Percentiles rank a stretch among this genome's conserved stretches.
Conservation (phyloP, 2,113 vertebrate species). For the Sorex araneus region DNA sequence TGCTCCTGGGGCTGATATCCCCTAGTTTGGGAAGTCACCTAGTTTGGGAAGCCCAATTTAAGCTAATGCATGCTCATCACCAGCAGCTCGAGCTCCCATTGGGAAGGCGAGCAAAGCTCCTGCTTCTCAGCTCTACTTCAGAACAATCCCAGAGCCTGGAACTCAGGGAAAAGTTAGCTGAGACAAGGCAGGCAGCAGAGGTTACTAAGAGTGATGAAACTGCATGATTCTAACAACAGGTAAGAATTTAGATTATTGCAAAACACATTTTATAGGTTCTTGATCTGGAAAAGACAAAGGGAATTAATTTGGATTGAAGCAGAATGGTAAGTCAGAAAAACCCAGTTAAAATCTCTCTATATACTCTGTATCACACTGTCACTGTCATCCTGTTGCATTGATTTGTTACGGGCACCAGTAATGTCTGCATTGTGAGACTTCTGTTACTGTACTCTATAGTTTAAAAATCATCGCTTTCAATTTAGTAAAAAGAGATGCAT, state of each 20-base stretch:
- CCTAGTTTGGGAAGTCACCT: too few species aligned
- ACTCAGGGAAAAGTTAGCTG: not conserved
- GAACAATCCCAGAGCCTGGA: not conserved
- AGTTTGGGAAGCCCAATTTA: too few species aligned
- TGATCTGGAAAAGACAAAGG: not conserved
- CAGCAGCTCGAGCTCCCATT: not conserved
- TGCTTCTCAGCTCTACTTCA: conserved; percentile 3
- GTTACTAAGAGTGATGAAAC: not conserved
- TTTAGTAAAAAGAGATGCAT: not conserved
- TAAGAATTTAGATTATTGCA: not conserved
- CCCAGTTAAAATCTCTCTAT: not conserved
- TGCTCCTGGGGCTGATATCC: too few species aligned
- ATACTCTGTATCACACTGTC: too few species aligned
- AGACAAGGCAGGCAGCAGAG: not conserved
- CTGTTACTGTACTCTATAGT: too few species aligned
- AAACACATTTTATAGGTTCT: conserved; percentile 44
- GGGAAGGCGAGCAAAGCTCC: not conserved
- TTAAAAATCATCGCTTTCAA: conserved; percentile 23
- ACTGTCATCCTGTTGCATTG: too few species aligned
- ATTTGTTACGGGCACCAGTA: too few species aligned
- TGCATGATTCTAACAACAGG: not conserved
- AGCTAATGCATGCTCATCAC: not conserved
- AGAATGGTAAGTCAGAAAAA: conserved; percentile 9
- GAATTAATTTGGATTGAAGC: not conserved
- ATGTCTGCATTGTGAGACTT: too few species aligned